Evolutionary conservation across 2,113 vertebrate genomes (phyloP).

Genomic region (Leptodactylus fuscus): DNA sequence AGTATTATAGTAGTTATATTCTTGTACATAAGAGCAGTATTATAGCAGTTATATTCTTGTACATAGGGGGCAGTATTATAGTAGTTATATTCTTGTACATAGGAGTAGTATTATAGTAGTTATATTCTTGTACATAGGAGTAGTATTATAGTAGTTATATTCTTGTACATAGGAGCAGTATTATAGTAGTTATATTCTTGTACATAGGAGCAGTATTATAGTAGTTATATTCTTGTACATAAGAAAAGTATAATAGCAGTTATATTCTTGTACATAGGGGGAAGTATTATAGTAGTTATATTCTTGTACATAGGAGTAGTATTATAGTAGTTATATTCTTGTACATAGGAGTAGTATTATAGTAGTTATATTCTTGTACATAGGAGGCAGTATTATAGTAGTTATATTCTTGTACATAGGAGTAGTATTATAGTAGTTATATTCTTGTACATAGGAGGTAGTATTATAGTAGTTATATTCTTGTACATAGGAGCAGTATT

Average conservation of each 20-base stretch:
- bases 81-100: neutral
- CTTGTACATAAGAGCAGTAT: too few relatives aligned
- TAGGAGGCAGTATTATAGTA: neutral
- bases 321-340: neutral
- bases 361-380: slow-evolving; percentile 1
- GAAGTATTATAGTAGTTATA: neutral
- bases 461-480: too few relatives aligned
- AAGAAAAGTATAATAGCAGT: too few relatives aligned
- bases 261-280: too few relatives aligned
- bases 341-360: neutral
- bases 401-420: neutral
- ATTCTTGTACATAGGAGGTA: too few relatives aligned
- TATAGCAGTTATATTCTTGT: too few relatives aligned
- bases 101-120: neutral
- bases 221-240: neutral
- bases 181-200: slow-evolving; percentile 9
- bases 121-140: neutral
- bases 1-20: too few relatives aligned
- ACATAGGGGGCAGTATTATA: too few relatives aligned
- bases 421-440: slow-evolving; percentile 5
- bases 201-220: neutral
- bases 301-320: neutral
- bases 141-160: neutral
- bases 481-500: too few relatives aligned
- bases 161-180: neutral